Conservation (phyloP, 2,113 vertebrate genomes). For the Eretmochelys imbricata region DNA sequence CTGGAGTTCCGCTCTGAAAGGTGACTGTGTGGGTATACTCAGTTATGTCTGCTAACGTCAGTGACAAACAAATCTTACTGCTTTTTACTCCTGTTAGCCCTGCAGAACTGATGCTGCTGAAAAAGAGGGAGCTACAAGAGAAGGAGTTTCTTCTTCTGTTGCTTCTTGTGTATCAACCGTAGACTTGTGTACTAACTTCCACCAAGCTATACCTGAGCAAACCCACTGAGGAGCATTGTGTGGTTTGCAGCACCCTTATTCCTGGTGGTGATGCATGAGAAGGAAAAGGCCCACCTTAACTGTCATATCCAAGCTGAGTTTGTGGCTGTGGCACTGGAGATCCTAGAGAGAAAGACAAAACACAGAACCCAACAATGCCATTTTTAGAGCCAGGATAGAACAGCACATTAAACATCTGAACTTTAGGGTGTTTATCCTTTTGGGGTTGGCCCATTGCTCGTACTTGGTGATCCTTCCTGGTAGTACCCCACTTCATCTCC, state of each 20-base stretch:
- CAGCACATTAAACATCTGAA: background rate
- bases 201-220: background rate
- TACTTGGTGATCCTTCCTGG: background rate
- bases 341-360: background rate
- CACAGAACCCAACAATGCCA: fast-evolving
- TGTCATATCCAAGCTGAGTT: background rate
- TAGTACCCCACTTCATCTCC: background rate
- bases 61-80: background rate
- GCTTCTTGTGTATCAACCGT: background rate
- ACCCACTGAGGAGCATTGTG: background rate
- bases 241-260: background rate
- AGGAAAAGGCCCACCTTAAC: background rate
- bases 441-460: background rate
- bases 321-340: background rate
- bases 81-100: background rate
- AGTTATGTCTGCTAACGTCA: background rate
- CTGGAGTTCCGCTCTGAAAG: background rate
- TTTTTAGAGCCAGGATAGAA: background rate
- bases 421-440: background rate
- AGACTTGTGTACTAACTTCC: background rate
- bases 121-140: background rate
- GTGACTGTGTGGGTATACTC: background rate
- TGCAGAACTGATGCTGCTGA: background rate
- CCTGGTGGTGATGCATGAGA: background rate
- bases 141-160: background rate